Conservation (phyloP, 2,113 vertebrate species). For the Penelope pileata region DNA sequence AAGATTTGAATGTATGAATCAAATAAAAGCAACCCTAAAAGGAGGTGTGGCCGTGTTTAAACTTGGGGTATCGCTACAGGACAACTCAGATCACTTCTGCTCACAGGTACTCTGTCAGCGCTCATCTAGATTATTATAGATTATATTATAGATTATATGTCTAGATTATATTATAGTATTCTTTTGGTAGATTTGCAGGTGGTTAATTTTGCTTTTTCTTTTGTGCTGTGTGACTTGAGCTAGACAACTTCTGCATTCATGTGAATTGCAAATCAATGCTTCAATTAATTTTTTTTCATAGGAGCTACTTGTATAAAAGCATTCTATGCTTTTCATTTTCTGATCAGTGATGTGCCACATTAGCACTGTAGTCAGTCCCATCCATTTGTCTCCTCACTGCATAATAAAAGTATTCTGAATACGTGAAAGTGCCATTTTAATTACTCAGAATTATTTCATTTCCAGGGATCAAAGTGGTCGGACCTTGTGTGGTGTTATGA, state of each 20-base stretch:
- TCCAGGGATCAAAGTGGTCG: conserved; percentile 89
- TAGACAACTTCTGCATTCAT: neutral
- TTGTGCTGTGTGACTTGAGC: neutral
- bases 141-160: neutral
- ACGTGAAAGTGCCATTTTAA: conserved; percentile 29
- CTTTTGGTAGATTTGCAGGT: neutral
- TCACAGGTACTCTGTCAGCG: neutral
- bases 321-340: neutral
- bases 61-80: neutral
- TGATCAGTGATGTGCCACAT: neutral
- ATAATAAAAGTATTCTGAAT: neutral
- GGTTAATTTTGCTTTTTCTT: neutral
- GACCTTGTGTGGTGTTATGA: conserved; percentile 94
- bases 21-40: neutral
- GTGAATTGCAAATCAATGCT: neutral
- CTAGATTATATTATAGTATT: neutral
- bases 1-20: neutral
- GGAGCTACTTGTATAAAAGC: neutral
- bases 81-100: neutral
- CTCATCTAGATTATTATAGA: neutral
- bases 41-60: neutral
- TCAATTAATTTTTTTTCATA: neutral
- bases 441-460: conserved; percentile 43
- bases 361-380: neutral
- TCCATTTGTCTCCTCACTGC: neutral